Base-by-base conservation (phyloP, 2,113 vertebrate genomes). In the Colius striatus region DNA sequence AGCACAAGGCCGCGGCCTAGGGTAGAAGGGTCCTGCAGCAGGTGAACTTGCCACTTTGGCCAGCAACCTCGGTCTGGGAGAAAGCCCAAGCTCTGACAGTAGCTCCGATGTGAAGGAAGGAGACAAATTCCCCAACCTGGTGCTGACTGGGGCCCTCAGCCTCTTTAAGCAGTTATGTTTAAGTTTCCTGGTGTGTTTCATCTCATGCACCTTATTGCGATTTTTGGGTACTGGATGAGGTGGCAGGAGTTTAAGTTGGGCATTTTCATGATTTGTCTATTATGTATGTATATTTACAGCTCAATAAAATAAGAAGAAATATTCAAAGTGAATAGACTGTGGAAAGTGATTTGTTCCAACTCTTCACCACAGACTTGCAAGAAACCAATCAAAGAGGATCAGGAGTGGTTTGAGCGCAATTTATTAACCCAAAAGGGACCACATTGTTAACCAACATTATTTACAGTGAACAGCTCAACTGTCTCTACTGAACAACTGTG, bases 361-460 rank as follows among this genome's bases (percentile, higher is more conserved):
- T 94, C 92, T 92, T 92, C 88, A 79, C 58, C 93, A 79, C 80
- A 92, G 95, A 90, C 73, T 93, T 91, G 47, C 62, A 93, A 90
- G 85, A 94, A 95, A 94, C 92, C 88, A 95, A 90, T 87, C 94
- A 94, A 84, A 84, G 80, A 78, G 21, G 63, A 80, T 84, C 76
- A 72, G 68, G 66, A 96, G 90, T 50, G 61, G 90, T 94, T 92
- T 90, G 80, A 92, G 66, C 1, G 0, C 92, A 94, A 96, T 96
- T 96, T 96, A 93, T 94, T 96, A 95, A 96, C 92, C 85, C 80
- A 84, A 96, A 90, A 94, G 83, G 70, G 65, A 18, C 54, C 0
- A 9, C 90, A 79, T 89, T 96, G 92, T 93, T 96, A 96, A 95
- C 65, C 92, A 96, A 84, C 41, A 11, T 94, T 96, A 96, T 96